These are phyloP conservation scores for Ophiothrix spiculata DNA, from an alignment of 35 echinoderm and acorn worm genomes.

Conservation along the genomic window DNA sequence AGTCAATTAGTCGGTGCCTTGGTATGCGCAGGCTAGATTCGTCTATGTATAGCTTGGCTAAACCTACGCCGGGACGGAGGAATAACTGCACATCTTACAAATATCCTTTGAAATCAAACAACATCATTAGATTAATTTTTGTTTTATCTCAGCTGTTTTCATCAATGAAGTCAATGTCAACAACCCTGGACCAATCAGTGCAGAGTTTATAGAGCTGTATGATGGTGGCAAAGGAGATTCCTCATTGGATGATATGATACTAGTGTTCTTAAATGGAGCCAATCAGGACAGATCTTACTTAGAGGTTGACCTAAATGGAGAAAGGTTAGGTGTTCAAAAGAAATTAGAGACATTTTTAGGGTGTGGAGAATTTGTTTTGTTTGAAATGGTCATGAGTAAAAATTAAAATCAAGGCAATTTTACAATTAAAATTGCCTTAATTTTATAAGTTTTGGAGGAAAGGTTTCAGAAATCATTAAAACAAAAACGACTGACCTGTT, in stretches of 20 bases:
- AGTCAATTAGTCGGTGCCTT: conserved; percentile 84
- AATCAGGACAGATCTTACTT: conserved; percentile 86
- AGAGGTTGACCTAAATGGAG: conserved; percentile 77
- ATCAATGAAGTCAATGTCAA: conserved; percentile 90
- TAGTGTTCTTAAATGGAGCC: conserved; percentile 85
- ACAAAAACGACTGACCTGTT: too few species aligned
- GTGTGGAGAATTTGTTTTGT: too few species aligned
- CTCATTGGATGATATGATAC: conserved; percentile 47
- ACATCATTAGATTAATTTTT: too few species aligned
- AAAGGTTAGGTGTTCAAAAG: conserved; percentile 39
- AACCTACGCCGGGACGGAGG: conserved; percentile 51
- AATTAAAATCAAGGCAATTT: too few species aligned
- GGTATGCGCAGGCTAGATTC: conserved; percentile 52
- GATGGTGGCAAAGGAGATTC: conserved; percentile 55
- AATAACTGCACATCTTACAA: conserved; percentile 87
- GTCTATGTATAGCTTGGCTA: conserved; percentile 46
- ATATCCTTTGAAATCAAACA: too few species aligned
- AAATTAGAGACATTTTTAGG: too few species aligned
- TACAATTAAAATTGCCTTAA: too few species aligned
- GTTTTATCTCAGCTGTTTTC: conserved; percentile 42
- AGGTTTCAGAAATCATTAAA: too few species aligned
- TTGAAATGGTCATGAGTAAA: too few species aligned
- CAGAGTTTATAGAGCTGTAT: conserved; percentile 78
- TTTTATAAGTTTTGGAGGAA: too few species aligned
- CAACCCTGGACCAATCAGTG: background rate